phyloP scores from a whole-genome alignment of 2,113 vertebrate genomes.

The Nibea albiflora region DNA sequence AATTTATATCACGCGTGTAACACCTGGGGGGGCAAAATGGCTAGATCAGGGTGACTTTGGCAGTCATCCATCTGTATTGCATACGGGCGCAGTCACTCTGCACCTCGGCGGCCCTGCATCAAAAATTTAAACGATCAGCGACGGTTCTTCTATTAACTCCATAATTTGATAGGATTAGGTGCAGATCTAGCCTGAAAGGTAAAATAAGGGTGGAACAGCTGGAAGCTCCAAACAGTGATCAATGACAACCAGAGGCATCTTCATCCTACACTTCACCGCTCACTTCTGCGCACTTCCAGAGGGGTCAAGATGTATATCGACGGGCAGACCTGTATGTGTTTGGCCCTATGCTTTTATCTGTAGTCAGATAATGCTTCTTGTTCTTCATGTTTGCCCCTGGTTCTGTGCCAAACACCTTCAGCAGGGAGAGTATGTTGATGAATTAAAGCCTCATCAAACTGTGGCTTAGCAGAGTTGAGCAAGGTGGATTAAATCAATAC shows the following conservation, averaged over 20 bases:
- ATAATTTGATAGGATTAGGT: conserved; percentile 57
- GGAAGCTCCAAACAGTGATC: conserved; percentile 44
- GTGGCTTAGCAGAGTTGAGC: conserved; percentile 62
- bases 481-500: conserved; percentile 73
- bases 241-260: conserved; percentile 12
- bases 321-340: conserved; percentile 33
- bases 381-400: conserved; percentile 20
- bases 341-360: conserved; percentile 37
- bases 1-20: conserved; percentile 56
- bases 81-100: conserved; percentile 20
- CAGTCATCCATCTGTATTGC: conserved; percentile 46
- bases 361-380: conserved; percentile 52
- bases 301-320: conserved; percentile 44
- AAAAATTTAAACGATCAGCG: conserved; percentile 57
- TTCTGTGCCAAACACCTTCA: conserved; percentile 45
- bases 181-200: conserved; percentile 59
- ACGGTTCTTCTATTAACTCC: conserved; percentile 57
- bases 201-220: conserved; percentile 54
- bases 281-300: conserved; percentile 12
- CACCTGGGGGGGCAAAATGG: conserved; percentile 57
- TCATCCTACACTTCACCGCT: conserved; percentile 19
- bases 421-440: conserved; percentile 54
- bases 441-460: conserved; percentile 73
- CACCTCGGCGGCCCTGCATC: conserved; percentile 32
- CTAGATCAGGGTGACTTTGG: conserved; percentile 58